phyloP scores from a whole-genome alignment of 2,797 vertebrate species.

The Aotus griseimembra region DNA sequence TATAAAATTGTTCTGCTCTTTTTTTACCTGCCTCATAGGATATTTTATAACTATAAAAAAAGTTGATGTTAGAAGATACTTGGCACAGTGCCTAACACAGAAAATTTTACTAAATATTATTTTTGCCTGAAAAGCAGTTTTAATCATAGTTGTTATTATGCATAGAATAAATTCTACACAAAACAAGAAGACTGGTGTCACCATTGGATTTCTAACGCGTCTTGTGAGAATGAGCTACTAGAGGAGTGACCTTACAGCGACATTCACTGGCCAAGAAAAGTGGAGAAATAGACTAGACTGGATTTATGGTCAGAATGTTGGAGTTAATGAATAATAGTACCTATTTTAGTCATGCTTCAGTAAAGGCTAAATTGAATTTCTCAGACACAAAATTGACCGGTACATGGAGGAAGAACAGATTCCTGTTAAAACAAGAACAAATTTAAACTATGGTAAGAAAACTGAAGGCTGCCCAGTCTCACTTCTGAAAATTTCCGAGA shows the following conservation, averaged over 20 bases:
- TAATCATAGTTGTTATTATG: not conserved
- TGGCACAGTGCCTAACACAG: not conserved
- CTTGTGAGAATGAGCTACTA: not conserved
- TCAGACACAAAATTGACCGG: not conserved
- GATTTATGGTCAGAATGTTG: not conserved
- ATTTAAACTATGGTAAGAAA: not conserved
- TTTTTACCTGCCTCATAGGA: not conserved
- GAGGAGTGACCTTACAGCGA: not conserved
- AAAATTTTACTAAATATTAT: not conserved
- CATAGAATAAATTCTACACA: not conserved
- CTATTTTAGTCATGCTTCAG: not conserved
- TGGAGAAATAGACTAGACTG: not conserved
- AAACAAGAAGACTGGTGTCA: not conserved
- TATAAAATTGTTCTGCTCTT: not conserved
- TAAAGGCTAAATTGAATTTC: conserved; percentile 19
- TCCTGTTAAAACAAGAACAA: not conserved
- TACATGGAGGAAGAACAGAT: not conserved
- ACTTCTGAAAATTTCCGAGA: not conserved
- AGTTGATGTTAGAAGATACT: not conserved
- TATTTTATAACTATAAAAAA: not conserved
- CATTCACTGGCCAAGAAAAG: not conserved
- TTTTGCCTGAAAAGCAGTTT: not conserved
- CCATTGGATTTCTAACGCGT: not conserved
- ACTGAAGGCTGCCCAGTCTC: not conserved
- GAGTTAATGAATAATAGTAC: not conserved